These are phyloP conservation scores for Pao palembangensis DNA, from an alignment of 2,113 vertebrate genomes.

Conservation along the genomic window DNA sequence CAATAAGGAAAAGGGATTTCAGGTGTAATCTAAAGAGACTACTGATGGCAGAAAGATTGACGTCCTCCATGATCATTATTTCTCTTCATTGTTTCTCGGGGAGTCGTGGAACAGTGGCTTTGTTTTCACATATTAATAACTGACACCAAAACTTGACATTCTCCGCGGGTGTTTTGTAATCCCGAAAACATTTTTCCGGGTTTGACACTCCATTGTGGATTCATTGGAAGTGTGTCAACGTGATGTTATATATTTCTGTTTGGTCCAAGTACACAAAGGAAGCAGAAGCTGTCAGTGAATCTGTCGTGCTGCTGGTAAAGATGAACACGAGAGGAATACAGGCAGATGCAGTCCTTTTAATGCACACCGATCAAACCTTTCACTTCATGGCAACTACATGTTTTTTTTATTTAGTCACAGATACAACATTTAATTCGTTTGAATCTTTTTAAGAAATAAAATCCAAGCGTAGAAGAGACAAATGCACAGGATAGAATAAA, in stretches of 20 bases:
- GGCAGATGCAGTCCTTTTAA: background rate
- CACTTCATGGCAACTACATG: no score
- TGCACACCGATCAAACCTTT: no score
- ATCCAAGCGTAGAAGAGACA: no score
- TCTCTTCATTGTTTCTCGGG: slow-evolving; percentile 37
- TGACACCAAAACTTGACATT: slow-evolving; percentile 29
- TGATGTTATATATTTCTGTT: slow-evolving; percentile 13
- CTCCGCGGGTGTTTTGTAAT: slow-evolving; percentile 4
- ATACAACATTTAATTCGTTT: no score
- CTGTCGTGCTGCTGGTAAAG: background rate
- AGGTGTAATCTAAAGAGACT: slow-evolving; percentile 43
- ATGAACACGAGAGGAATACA: background rate
- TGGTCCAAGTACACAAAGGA: slow-evolving; percentile 13
- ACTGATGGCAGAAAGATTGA: slow-evolving; percentile 42
- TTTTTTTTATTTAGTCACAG: no score
- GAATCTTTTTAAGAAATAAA: no score
- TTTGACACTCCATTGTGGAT: background rate
- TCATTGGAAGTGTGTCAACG: background rate
- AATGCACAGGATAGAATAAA: no score
- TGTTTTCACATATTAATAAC: slow-evolving; percentile 32
- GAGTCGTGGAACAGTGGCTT: slow-evolving; percentile 4
- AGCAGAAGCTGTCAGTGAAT: background rate
- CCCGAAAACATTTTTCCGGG: slow-evolving; percentile 13
- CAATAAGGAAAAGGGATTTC: slow-evolving; percentile 1
- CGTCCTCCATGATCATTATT: slow-evolving; percentile 46